phyloP scores from a whole-genome alignment of 2,888 invertebrate genomes.

The Andrena hattorfiana region DNA sequence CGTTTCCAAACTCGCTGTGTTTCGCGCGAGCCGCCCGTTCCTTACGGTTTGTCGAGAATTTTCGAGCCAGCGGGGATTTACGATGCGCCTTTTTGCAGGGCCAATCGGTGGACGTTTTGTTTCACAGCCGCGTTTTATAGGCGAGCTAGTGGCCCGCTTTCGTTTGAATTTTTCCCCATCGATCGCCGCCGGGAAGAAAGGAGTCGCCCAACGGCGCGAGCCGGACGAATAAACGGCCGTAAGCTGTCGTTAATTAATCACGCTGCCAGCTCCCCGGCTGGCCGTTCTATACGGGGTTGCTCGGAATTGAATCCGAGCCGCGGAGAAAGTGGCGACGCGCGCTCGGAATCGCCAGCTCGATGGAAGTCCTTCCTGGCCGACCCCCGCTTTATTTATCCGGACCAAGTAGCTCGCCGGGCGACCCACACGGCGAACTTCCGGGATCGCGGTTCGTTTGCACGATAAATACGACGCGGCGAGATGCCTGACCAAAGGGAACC shows the following conservation, averaged over 20 bases:
- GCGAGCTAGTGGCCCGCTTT: conserved; percentile 8
- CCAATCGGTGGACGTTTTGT: conserved; percentile 31
- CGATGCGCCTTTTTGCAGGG: conserved; percentile 8
- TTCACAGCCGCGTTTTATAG: conserved; percentile 8
- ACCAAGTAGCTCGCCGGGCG: conserved; percentile 38
- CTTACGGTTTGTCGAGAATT: conserved; percentile 20
- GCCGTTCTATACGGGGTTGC: too few relatives aligned
- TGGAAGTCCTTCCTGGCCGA: conserved; percentile 37
- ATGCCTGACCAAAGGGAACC: conserved; percentile 63
- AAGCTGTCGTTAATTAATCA: conserved; percentile 41
- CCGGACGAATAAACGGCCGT: conserved; percentile 19
- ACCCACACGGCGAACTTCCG: conserved; percentile 32
- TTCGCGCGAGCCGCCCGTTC: not conserved
- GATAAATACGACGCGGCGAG: conserved; percentile 67
- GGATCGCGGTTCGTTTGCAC: conserved; percentile 62
- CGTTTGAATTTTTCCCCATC: conserved; percentile 29
- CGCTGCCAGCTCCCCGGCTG: not conserved
- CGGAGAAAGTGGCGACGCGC: not conserved
- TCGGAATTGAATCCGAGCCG: not conserved
- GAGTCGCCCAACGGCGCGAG: conserved; percentile 9
- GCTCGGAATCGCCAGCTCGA: conserved; percentile 33
- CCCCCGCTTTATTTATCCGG: conserved; percentile 51
- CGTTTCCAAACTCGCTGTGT: too few relatives aligned
- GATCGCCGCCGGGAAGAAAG: conserved; percentile 34
- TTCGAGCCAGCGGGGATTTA: not conserved